These are phyloP conservation scores for Apteryx owenii DNA, from an alignment of 2,113 vertebrate species.

Conservation along the genomic window DNA sequence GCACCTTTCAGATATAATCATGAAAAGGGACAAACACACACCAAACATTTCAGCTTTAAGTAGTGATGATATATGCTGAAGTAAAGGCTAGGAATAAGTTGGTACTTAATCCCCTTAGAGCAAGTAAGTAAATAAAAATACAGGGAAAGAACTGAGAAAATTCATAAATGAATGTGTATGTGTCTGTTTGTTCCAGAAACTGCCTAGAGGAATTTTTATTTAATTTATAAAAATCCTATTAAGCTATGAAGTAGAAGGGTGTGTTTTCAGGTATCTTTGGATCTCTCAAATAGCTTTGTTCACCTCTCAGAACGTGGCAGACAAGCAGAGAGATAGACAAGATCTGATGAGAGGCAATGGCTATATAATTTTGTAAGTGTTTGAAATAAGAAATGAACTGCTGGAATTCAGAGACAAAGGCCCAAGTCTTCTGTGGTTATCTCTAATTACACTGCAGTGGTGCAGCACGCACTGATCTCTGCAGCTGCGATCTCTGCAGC, in stretches of 20 bases:
- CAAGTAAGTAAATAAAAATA: background rate
- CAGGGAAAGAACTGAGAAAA: background rate
- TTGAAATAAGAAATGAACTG: constrained; percentile 16
- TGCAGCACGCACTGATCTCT: background rate
- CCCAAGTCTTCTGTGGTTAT: background rate
- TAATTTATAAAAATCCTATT: background rate
- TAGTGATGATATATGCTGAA: background rate
- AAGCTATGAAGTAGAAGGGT: background rate
- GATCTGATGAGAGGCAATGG: background rate
- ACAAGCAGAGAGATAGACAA: background rate
- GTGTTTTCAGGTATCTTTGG: background rate
- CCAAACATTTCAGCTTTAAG: background rate
- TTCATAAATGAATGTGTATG: background rate
- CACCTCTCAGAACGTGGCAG: background rate
- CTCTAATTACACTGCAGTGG: background rate
- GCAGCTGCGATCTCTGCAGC: background rate
- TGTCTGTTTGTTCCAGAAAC: background rate
- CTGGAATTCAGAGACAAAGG: background rate
- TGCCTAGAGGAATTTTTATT: background rate
- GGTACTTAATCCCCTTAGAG: background rate
- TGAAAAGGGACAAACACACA: background rate
- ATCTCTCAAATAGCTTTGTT: background rate
- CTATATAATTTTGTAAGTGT: background rate
- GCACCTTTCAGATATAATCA: background rate
- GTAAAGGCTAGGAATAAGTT: background rate